Base-by-base conservation (phyloP, 2,797 vertebrate species). In the Pelodytes ibericus region DNA sequence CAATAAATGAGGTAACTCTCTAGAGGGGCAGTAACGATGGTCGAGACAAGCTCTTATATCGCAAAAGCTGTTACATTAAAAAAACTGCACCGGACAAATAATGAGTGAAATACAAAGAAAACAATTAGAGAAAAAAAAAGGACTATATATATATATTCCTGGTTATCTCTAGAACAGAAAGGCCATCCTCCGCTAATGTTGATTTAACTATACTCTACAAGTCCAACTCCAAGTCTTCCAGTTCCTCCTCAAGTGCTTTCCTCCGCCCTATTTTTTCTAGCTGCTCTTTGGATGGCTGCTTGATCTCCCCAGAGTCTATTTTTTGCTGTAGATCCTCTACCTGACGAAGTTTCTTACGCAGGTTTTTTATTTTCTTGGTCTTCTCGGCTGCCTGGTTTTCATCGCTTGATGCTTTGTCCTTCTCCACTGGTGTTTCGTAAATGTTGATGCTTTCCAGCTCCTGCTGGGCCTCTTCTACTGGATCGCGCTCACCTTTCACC, bases 301-400 rank as follows among this genome's bases (percentile, higher is more conserved):
- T 91, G 62, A 98, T 88, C 79, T 95, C 95, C 30, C 96, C 96
- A 0, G 90, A 90, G 88, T 95, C 91, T 82, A 99, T 81, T 83
- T 96, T 94, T 72, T 93, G 95, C 88, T 94, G 92, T 82, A 99
- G 82, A 18, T 98, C 96, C 83, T 97, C 94, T 9, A 95, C 91
- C 85, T 98, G 96, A 10, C 96, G 91, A 81, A 99, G 90, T 88
- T 99, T 98, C 92, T 98, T 99, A 82, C 87, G 89, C 74, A 99
- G 88, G 75, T 93, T 96, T 88, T 99, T 99, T 3, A 97, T 88
- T 87, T 95, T 96, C 90, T 92, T 95, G 81, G 86, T 83, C 73
- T 87, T 95, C 84, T 97, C 95, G 0, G 87, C 75, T 11, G 77
- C 75, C 0, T 81, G 68, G 0, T 82, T 76, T 71, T 81, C 82